Percentiles rank a stretch among this genome's conserved stretches.
phyloP scores from a whole-genome alignment of 2,797 vertebrate genomes.

The Knipowitschia caucasica region DNA sequence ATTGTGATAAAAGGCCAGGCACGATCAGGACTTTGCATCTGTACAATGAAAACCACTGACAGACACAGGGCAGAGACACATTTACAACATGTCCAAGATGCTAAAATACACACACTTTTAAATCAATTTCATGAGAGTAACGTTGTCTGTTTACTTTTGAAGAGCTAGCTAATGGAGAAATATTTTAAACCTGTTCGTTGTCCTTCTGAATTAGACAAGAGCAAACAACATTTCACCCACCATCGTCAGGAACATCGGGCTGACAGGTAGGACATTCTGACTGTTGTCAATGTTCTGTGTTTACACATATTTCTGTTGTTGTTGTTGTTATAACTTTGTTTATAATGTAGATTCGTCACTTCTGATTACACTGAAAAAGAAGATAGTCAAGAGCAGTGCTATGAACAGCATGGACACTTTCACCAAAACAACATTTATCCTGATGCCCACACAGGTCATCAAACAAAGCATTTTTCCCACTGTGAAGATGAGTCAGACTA shows the following conservation, averaged over 20 bases:
- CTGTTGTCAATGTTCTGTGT: not conserved
- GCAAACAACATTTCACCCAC: constrained; percentile 52
- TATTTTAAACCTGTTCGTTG: constrained; percentile 74
- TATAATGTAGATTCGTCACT: constrained; percentile 44
- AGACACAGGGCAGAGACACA: constrained; percentile 30
- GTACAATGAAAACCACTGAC: constrained; percentile 11
- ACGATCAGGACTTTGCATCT: constrained; percentile 39
- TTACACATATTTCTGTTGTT: constrained; percentile 1
- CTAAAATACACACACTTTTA: not conserved
- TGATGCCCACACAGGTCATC: constrained; percentile 23
- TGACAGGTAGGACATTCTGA: constrained; percentile 47
- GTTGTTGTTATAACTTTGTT: not conserved
- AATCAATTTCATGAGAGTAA: constrained; percentile 10
- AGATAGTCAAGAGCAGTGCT: constrained; percentile 39
- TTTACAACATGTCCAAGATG: not conserved
- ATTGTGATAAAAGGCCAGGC: constrained; percentile 46
- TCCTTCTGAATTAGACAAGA: constrained; percentile 50
- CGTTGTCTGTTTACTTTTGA: constrained; percentile 36
- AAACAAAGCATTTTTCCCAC: constrained; percentile 26
- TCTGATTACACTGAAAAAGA: constrained; percentile 48
- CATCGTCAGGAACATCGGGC: constrained; percentile 43
- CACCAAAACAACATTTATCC: constrained; percentile 22
- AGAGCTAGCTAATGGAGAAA: constrained; percentile 69
- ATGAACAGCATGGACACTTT: constrained; percentile 37
- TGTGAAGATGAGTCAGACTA: constrained; percentile 45